Conservation (phyloP, 2,113 vertebrate genomes). For the Lepisosteus osseus region DNA sequence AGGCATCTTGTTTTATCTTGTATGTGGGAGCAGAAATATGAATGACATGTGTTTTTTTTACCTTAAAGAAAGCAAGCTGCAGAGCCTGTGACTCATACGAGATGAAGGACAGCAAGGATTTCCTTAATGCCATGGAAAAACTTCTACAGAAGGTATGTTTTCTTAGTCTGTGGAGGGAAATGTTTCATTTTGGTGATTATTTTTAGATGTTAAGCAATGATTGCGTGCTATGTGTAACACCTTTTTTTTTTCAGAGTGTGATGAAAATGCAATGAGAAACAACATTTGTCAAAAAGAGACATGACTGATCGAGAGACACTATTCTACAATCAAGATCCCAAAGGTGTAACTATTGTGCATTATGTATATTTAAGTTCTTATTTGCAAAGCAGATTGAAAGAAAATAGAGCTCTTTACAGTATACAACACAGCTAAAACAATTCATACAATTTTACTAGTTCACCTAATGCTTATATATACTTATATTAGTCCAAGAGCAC, state of each 20-base stretch:
- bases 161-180: too few species aligned
- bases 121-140: slow-evolving; percentile 29
- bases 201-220: too few species aligned
- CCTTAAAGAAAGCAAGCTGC: slow-evolving; percentile 40
- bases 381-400: not conserved
- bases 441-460: not conserved
- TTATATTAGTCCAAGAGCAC: too few species aligned
- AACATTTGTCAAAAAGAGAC: slow-evolving; percentile 1
- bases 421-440: not conserved
- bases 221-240: too few species aligned
- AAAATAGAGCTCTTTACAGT: not conserved
- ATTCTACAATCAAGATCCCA: not conserved
- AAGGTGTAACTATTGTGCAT: not conserved
- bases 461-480: not conserved
- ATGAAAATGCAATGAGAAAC: not conserved
- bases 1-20: too few species aligned
- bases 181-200: too few species aligned
- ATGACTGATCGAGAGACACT: slow-evolving; percentile 6
- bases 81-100: slow-evolving; percentile 35
- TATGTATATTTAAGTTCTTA: not conserved
- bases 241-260: not conserved
- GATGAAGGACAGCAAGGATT: slow-evolving; percentile 17
- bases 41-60: not conserved
- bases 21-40: not conserved
- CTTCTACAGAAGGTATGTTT: slow-evolving; percentile 8